These are phyloP conservation scores for Pteropus rufus DNA, from an alignment of 2,797 vertebrate species.

Conservation along the genomic window DNA sequence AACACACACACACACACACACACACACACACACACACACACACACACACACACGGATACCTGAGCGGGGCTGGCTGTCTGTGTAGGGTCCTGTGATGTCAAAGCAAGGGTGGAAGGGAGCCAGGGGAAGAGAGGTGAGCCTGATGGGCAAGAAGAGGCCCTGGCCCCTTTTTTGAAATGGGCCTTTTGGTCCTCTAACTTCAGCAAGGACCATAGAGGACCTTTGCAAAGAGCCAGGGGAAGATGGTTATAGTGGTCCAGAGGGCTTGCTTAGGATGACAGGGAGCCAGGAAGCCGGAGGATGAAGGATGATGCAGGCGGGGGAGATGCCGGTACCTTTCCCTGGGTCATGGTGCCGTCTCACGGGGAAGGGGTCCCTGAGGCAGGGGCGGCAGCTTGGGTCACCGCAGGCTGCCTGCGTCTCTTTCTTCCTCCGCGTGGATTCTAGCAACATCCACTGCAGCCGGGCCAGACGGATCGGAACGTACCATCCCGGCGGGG, in stretches of 20 bases:
- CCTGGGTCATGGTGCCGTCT: slow-evolving; percentile 84
- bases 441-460: slow-evolving; percentile 75
- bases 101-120: not conserved
- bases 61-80: not conserved
- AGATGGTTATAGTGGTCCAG: slow-evolving; percentile 37
- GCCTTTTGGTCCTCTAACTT: slow-evolving; percentile 15
- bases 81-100: not conserved
- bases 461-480: slow-evolving; percentile 59
- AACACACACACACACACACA: not conserved
- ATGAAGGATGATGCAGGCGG: slow-evolving; percentile 40
- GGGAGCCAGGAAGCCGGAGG: slow-evolving; percentile 10
- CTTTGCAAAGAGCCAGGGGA: not conserved
- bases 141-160: not conserved
- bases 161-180: not conserved
- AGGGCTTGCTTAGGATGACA: not conserved
- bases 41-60: not conserved
- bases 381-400: slow-evolving; percentile 52
- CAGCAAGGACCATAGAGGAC: slow-evolving; percentile 30
- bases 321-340: slow-evolving; percentile 81
- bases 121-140: not conserved
- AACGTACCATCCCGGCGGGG: slow-evolving; percentile 63
- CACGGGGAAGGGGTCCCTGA: slow-evolving; percentile 62
- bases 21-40: not conserved
- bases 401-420: slow-evolving; percentile 62
- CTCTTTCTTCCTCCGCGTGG: slow-evolving; percentile 68